A percentile compares a stretch with the other conserved stretches of the same genome.
Conservation (phyloP, 2,797 vertebrate species). For the Xenopus petersii region DNA sequence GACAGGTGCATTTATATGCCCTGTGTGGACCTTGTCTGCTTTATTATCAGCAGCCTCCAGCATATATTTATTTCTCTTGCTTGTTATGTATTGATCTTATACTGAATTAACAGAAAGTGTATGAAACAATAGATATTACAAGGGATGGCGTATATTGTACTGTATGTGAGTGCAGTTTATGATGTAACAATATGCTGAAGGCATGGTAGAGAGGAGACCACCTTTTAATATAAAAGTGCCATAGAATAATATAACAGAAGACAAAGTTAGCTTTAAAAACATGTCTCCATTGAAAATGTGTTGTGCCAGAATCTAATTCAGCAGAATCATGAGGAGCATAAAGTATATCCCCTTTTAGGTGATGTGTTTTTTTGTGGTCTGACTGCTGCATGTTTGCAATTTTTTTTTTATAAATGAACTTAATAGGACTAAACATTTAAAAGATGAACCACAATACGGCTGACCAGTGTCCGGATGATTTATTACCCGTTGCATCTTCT, state of each 20-base stretch:
- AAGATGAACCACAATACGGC: constrained; percentile 78
- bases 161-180: too few species aligned
- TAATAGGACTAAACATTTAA: constrained; percentile 45
- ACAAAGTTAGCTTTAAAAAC: too few species aligned
- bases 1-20: constrained; percentile 99
- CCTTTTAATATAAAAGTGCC: too few species aligned
- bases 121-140: constrained; percentile 40
- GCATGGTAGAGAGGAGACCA: too few species aligned
- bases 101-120: constrained; percentile 70
- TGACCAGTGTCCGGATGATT: constrained; percentile 82
- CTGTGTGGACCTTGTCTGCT: constrained; percentile 75
- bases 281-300: too few species aligned
- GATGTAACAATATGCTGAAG: too few species aligned
- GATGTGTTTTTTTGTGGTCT: too few species aligned
- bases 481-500: constrained; percentile 74
- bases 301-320: too few species aligned
- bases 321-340: too few species aligned
- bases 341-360: too few species aligned
- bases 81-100: constrained; percentile 74
- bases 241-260: too few species aligned
- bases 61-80: constrained; percentile 74
- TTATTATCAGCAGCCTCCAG: constrained; percentile 74
- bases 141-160: not conserved
- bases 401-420: not conserved
- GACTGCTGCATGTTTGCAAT: not conserved